Evolutionary conservation across 2,888 invertebrate species (phyloP), one percentile per base, ranked within the genome.

Genomic region (Chalcosyrphus nemorum): DNA sequence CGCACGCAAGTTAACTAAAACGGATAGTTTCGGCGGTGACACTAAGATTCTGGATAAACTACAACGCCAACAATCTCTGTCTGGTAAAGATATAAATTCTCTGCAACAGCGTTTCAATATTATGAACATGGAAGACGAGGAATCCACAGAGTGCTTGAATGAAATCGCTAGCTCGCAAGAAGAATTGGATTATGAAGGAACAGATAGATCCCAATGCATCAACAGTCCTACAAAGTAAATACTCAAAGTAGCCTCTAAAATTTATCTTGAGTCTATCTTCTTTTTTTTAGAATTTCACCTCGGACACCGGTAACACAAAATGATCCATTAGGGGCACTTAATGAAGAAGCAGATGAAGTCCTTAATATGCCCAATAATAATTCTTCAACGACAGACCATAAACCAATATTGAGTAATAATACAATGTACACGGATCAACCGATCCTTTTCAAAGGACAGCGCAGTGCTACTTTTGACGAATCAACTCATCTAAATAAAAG

Each of bases 281-380:
- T 27, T 50, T 7, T 15, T 63, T 57, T 43, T 57, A 95, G 95
- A 88, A 92, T 94, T 56, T 95, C 95, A 0, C 95, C 95, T 35
- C 93, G 97, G 72, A 97, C 97, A 2, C 96, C 97, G 0, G 97
- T 98, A 0, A 96, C 97, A 0, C 95, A 96, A 89, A 97, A 98
- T 91, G 98, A 98, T 92, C 98, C 98, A 0, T 92, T 98, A 19
- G 98, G 98, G 4, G 97, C 97, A 3, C 92, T 98, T 1, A 91
- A 93, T 72, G 92, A 92, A 86, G 91, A 91, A 17, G 41, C 78
- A 9, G 68, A 72, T 85, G 87, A 57, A 89, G 89, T 27, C 86
- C 88, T 35, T 43, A 84, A 7, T 70, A 88, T 6, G 86, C 88
- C 24, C 86, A 88, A 87, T 82, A 86, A 19, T 86, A 87, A 13